Base-by-base conservation (phyloP, 2,888 invertebrate species). In the Athalia cordata region DNA sequence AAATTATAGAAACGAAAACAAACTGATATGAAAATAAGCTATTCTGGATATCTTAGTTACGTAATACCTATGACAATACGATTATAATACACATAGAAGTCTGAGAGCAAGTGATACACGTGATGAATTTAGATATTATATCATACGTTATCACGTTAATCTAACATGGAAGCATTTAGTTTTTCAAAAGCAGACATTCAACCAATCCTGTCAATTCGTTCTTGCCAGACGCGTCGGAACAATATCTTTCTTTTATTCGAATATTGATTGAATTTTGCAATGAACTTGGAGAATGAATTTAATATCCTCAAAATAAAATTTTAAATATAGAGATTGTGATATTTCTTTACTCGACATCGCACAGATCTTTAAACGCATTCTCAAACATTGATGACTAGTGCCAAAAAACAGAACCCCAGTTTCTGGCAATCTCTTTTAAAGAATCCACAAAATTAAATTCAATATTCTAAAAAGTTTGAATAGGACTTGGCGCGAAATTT, bases 121-220 rank as follows among this genome's bases (percentile, higher is more conserved):
- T 72, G n/a, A 59, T 72, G 59, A 59, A 72, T 72, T 59, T 45
- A 13, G 72, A n/a, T 72, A 47, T 59, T 59, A 47, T 72, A 72
- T 72, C 72, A 59, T 59, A 11, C n/a, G 13, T 13, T 13, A 72
- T 45, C 45, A 72, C 13, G 57, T 45, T 59, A 72, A 72, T 72
- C 72, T 13, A 13, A 47, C 1, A 72, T n/a, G 52, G 45, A 72
- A 72, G 47, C 13, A 59, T 47, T 59, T 5, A 55, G 43, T 29
- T 68, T 11, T 50, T 68, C 5, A 59, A 72, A 59, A 55, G 15
- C 8, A 59, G 45, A 72, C 47, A 59, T 13, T 59, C 47, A 13
- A 29, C 3, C 15, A 29, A 13, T 47, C 57, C 59, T 68, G 8
- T n/a, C 11, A 72, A 57, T 59, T 59, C 47, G 9, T 59, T 72